Evolutionary conservation across 2,888 invertebrate species (phyloP), one percentile per base, ranked within the genome.

Genomic region (Drosophila ezoana): DNA sequence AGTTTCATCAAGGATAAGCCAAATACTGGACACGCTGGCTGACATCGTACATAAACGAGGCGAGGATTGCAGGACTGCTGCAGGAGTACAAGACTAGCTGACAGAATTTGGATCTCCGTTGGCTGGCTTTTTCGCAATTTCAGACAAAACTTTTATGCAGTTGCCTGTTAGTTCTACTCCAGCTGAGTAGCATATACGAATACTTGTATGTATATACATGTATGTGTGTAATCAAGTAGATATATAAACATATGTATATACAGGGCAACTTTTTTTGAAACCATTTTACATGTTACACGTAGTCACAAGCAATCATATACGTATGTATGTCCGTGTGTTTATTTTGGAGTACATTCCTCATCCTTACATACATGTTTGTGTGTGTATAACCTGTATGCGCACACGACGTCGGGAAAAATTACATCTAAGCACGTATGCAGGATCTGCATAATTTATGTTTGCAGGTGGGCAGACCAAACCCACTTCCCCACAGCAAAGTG

Each of bases 361-460:
- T 20, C 28, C 10, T 20, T 37, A 57, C 18, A 28, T 14, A 28
- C 33, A 28, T 35, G 37, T 60, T 59, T 43, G 52, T 51, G 33
- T 43, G 45, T 48, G 53, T 54, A 60, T 53, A 66, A 89, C 85
- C 89, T 81, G 76, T 79, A 87, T 83, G 79, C 76, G 53, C 54
- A 72, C 79, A 61, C 63, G 87, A 81, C 64, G 80, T 76, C 72
- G 60, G 48, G 70, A 52, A 81, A 85, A 86, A 83, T 88, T 80
- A 84, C 86, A 86, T 89, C 81, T 86, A 89, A 90, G 89, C 90
- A 90, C 87, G 90, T 90, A 85, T 84, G 76, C 89, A 84, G 87
- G 87, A 90, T 90, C 87, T 90, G 87, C 90, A 90, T 90, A 90
- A 90, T 90, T 90, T 89, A 90, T 90, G 85, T 78, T 81, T 78